Evolutionary conservation across 92 coral and sea anemone genomes (phyloP).

Genomic region (Phymanthus crucifer): DNA sequence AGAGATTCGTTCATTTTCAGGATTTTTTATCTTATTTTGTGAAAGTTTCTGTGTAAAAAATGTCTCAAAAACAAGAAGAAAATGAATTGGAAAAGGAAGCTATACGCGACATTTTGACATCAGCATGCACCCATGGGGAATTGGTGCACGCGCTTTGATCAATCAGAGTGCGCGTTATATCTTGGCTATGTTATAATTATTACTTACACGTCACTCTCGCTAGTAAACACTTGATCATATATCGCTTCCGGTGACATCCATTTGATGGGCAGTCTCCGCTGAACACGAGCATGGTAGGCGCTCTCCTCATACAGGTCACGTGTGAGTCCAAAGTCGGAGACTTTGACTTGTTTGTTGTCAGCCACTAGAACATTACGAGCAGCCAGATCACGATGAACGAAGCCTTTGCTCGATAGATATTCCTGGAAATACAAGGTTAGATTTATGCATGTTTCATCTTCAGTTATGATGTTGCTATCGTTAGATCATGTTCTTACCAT

Average conservation of each 20-base stretch:
- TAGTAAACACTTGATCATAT: conserved; percentile 50
- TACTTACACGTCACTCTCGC: conserved; percentile 53
- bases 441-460: not conserved
- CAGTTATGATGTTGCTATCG: not conserved
- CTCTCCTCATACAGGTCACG: conserved; percentile 48
- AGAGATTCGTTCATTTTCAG: no score
- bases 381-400: conserved; percentile 58
- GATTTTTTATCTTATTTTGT: no score
- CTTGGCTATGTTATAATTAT: no score
- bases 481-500: conserved; percentile 28
- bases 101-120: no score
- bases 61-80: no score
- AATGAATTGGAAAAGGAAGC: no score
- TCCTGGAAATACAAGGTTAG: conserved; percentile 4
- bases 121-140: no score
- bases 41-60: no score
- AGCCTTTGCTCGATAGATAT: conserved; percentile 45
- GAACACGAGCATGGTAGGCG: conserved; percentile 37
- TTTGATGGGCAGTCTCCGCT: conserved; percentile 53
- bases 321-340: conserved; percentile 53
- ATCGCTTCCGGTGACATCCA: conserved; percentile 67
- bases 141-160: no score
- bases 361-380: conserved; percentile 61
- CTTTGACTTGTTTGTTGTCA: conserved; percentile 51
- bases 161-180: no score